Evolutionary conservation across 2,888 invertebrate genomes (phyloP), one percentile per base, ranked within the genome.

Genomic region (Clistopyga incitator): DNA sequence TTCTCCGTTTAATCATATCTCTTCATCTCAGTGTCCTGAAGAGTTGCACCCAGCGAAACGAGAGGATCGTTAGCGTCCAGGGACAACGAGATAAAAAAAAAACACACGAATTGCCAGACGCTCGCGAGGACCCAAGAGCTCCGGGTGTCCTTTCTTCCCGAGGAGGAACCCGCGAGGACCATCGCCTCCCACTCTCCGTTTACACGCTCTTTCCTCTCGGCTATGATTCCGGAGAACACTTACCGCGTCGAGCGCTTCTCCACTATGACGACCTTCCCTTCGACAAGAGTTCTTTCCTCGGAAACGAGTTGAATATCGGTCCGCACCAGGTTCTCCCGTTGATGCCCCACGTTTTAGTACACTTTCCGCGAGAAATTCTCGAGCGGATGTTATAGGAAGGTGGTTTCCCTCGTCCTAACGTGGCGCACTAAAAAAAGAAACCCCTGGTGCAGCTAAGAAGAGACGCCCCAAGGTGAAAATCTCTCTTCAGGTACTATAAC

Each of bases 51-150:
- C 29, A 42, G 52, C 70, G 34, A 38, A 47, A 64, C 70, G 64
- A 82, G 68, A 71, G 82, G 64, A 61, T 84, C 82, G 68, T 84
- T 82, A 84, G 82, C 67, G 42, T n/a, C 52, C 47, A 67, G 54
- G 67, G 65, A 75, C 52, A 75, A 78, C 61, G 25, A 59, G 65
- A 79, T 71, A 83, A 83, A 81, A 34, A 29, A 61, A 83, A 83
- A 81, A 34, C n/a, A 61, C 47, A 78, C 68, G 67, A 79, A 78
- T 72, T 50, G 78, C 47, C 23, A 68, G 42, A 42, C 50, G 23
- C 20, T 15, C 18, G n/a, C 15, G 34, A 25, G 23, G 18, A 45
- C 34, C 54, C 54, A 56, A 70, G 38, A 67, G 72, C 72, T 29
- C 42, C 65, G 34, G 64, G 23, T n/a, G n/a, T 76, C 45, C 50